Evolutionary conservation across 2,113 vertebrate species (phyloP).

Genomic region (Herpailurus yagouaroundi): DNA sequence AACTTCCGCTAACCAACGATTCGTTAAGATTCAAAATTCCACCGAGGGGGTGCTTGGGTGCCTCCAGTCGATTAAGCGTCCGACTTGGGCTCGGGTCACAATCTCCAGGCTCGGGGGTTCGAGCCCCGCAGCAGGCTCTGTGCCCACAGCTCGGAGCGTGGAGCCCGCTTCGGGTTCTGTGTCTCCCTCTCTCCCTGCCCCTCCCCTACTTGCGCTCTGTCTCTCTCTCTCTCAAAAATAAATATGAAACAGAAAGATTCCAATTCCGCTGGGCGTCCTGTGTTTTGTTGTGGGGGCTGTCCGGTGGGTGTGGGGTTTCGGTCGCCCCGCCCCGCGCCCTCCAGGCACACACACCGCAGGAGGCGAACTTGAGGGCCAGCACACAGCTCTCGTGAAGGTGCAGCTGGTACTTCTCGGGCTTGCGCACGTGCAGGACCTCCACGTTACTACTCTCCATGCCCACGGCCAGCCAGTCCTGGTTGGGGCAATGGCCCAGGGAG

Average conservation of each 20-base stretch:
- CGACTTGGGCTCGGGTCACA: too few species aligned
- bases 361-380: constrained; percentile 93
- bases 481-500: constrained; percentile 92
- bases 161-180: too few species aligned
- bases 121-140: too few species aligned
- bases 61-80: too few species aligned
- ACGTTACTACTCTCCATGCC: constrained; percentile 93
- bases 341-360: constrained; percentile 86
- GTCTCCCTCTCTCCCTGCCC: too few species aligned
- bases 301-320: fast-evolving
- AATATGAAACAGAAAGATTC: neutral
- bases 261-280: fast-evolving
- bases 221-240: too few species aligned
- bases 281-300: neutral
- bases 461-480: constrained; percentile 91
- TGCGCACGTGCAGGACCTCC: constrained; percentile 91
- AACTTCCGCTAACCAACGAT: neutral
- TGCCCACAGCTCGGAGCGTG: too few species aligned
- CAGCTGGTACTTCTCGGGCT: constrained; percentile 93
- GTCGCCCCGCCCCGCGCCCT: fast-evolving
- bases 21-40: neutral
- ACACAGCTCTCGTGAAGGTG: constrained; percentile 94
- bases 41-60: neutral
- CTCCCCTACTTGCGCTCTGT: too few species aligned
- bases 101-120: too few species aligned